phyloP scores from a whole-genome alignment of 2,888 invertebrate species.

The Hedychridium roseum region DNA sequence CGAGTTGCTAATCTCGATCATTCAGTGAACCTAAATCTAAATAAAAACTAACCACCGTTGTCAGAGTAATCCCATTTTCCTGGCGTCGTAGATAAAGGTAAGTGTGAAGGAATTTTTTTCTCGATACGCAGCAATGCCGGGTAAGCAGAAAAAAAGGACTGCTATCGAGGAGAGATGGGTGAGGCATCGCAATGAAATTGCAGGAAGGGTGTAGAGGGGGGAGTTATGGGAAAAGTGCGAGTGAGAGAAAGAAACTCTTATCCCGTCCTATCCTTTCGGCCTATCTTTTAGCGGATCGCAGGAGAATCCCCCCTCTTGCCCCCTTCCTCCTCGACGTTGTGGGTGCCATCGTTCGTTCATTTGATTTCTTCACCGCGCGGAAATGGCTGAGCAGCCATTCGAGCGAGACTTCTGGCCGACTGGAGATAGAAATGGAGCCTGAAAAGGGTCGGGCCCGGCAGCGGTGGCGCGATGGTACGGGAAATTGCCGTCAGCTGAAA shows the following conservation, averaged over 20 bases:
- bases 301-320: conserved; percentile 26
- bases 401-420: conserved; percentile 59
- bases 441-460: conserved; percentile 24
- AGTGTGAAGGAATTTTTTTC: too few relatives aligned
- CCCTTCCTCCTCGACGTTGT: conserved; percentile 24
- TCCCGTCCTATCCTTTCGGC: conserved; percentile 24
- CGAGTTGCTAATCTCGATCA: too few relatives aligned
- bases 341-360: conserved; percentile 47
- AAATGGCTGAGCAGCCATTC: conserved; percentile 63
- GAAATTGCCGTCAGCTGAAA: conserved; percentile 60
- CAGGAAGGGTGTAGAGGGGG: conserved; percentile 18
- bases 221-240: too few relatives aligned
- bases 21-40: too few relatives aligned
- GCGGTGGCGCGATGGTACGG: conserved; percentile 20
- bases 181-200: conserved; percentile 28
- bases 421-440: conserved; percentile 60
- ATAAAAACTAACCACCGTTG: too few relatives aligned
- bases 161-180: conserved; percentile 26
- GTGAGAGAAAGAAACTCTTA: conserved; percentile 24
- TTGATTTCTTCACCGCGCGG: conserved; percentile 56
- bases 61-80: too few relatives aligned
- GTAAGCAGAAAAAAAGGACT: too few relatives aligned
- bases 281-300: conserved; percentile 47
- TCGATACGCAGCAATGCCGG: too few relatives aligned
- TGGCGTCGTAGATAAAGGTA: too few relatives aligned